Conservation (phyloP, 2,113 vertebrate genomes). For the Vulpes vulpes region DNA sequence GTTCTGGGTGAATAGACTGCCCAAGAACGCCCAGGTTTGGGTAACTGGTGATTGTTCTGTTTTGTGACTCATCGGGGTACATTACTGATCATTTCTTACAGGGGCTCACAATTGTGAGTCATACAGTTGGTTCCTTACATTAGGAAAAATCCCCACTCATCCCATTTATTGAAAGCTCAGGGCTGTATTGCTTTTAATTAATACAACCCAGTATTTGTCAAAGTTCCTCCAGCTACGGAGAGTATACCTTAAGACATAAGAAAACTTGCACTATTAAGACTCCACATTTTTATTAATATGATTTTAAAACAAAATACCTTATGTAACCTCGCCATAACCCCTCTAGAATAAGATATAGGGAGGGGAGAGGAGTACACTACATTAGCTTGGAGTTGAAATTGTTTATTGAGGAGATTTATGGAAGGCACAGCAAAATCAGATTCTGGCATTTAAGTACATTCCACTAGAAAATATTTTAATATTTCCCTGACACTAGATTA, state of each 20-base stretch:
- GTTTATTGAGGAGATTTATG: constrained; percentile 43
- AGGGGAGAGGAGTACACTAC: background rate
- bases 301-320: constrained; percentile 58
- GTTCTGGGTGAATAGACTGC: background rate
- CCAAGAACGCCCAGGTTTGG: background rate
- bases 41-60: background rate
- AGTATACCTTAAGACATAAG: constrained; percentile 16
- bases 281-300: constrained; percentile 54
- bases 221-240: background rate
- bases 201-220: constrained; percentile 46
- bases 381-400: constrained; percentile 19
- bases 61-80: constrained; percentile 11
- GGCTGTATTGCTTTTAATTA: constrained; percentile 5
- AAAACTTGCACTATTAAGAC: background rate
- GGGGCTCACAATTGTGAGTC: background rate
- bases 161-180: constrained; percentile 1
- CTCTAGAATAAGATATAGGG: background rate
- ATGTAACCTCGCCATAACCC: background rate
- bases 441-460: background rate
- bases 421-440: background rate
- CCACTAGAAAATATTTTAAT: constrained; percentile 34
- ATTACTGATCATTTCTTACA: background rate
- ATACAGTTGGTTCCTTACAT: background rate
- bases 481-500: constrained; percentile 13
- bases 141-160: background rate